Evolutionary conservation across 1,140 invertebrate species (phyloP).

Genomic region (Drosophila mayri): DNA sequence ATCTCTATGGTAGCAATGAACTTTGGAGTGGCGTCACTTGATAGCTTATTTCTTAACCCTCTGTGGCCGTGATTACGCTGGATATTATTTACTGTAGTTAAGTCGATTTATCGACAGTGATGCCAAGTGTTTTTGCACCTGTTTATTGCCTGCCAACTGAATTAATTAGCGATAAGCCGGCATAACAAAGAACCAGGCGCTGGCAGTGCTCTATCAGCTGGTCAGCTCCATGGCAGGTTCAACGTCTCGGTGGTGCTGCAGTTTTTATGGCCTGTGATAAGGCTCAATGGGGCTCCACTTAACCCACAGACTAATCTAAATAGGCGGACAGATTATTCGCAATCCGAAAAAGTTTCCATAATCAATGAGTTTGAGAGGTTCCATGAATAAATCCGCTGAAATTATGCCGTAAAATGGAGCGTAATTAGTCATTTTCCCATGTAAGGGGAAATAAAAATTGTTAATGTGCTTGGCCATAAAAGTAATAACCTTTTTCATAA

Average conservation of each 20-base stretch:
- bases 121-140: slow-evolving; percentile 23
- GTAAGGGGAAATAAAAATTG: background rate
- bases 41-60: slow-evolving; percentile 47
- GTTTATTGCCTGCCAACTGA: slow-evolving; percentile 13
- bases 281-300: slow-evolving; percentile 9
- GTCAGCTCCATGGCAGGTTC: slow-evolving; percentile 23
- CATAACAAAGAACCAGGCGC: slow-evolving; percentile 38
- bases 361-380: background rate
- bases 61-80: background rate
- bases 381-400: slow-evolving; percentile 5
- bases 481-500: background rate
- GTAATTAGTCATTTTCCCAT: slow-evolving; percentile 21
- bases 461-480: background rate
- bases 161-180: slow-evolving; percentile 21
- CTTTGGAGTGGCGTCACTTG: slow-evolving; percentile 51
- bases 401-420: slow-evolving; percentile 1
- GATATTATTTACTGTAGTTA: slow-evolving; percentile 8
- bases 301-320: slow-evolving; percentile 7
- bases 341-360: slow-evolving; percentile 17
- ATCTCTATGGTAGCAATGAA: slow-evolving; percentile 61
- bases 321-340: slow-evolving; percentile 6
- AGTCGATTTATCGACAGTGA: background rate
- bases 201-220: slow-evolving; percentile 45
- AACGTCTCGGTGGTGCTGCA: slow-evolving; percentile 5
- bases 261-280: slow-evolving; percentile 22